These are phyloP conservation scores for Oscheius myriophilus DNA, from an alignment of 2,888 invertebrate species.

Conservation along the genomic window DNA sequence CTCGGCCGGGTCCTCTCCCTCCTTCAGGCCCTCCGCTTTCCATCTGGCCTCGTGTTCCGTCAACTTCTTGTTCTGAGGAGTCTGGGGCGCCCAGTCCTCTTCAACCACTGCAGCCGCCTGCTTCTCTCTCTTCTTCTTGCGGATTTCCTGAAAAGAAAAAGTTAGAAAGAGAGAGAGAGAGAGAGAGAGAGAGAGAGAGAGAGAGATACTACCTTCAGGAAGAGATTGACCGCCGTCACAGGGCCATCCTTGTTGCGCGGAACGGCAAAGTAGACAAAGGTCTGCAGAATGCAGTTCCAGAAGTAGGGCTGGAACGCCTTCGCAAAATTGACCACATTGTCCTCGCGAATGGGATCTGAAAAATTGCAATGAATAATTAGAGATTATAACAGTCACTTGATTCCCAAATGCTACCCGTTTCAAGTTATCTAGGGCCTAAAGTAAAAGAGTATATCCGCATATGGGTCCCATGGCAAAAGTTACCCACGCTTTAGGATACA, in stretches of 20 bases:
- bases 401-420: too few species aligned
- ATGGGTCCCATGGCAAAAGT: too few species aligned
- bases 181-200: too few species aligned
- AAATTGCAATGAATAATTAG: too few species aligned
- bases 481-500: too few species aligned
- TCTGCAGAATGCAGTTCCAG: conserved; percentile 46
- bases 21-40: neutral
- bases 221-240: conserved; percentile 21
- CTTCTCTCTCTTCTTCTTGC: conserved; percentile 12
- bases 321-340: conserved; percentile 40
- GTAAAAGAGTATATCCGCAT: too few species aligned
- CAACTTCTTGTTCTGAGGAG: neutral
- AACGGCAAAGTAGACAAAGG: conserved; percentile 36
- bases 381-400: too few species aligned
- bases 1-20: neutral
- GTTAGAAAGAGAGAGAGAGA: too few species aligned
- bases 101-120: too few species aligned
- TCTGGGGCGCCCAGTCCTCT: neutral
- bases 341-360: conserved; percentile 45
- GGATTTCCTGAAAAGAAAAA: neutral
- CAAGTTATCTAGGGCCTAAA: too few species aligned
- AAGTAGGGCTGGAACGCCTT: conserved; percentile 46
- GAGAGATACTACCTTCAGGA: conserved; percentile 17
- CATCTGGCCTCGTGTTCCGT: neutral
- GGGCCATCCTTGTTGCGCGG: conserved; percentile 35